phyloP scores from a whole-genome alignment of 2,113 vertebrate genomes.

The Eubucco bourcierii region DNA sequence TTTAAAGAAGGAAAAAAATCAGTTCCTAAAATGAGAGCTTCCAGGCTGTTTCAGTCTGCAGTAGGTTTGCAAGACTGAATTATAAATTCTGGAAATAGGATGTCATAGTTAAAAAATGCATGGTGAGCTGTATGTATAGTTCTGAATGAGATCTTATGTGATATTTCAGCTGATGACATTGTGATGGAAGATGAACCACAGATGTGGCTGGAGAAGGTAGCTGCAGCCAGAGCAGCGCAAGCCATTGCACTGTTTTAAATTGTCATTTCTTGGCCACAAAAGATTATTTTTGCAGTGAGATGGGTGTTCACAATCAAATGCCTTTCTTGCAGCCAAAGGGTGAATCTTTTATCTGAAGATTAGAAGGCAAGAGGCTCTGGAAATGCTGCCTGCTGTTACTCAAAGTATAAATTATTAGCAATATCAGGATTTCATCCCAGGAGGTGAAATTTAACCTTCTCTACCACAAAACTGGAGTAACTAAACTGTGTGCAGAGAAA shows the following conservation, averaged over 20 bases:
- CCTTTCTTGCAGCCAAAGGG: neutral
- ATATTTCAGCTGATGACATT: neutral
- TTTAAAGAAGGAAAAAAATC: conserved; percentile 13
- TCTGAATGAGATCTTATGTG: neutral
- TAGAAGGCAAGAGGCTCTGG: neutral
- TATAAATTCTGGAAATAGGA: neutral
- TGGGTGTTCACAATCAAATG: neutral
- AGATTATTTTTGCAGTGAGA: neutral
- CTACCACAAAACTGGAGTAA: neutral
- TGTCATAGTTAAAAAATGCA: neutral
- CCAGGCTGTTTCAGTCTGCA: conserved; percentile 8
- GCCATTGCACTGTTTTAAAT: neutral
- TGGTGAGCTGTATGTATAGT: neutral
- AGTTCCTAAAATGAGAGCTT: neutral
- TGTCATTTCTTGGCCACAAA: neutral
- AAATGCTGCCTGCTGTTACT: conserved; percentile 2
- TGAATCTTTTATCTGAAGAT: conserved; percentile 1
- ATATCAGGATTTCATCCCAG: conserved; percentile 8
- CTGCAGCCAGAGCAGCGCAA: neutral
- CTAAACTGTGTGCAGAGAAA: neutral
- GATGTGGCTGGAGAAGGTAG: neutral
- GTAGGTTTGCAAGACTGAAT: neutral
- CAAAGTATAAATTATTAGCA: neutral
- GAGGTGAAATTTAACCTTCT: neutral
- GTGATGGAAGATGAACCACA: neutral